Conservation (phyloP, 2,113 vertebrate genomes). For the Cervus canadensis region DNA sequence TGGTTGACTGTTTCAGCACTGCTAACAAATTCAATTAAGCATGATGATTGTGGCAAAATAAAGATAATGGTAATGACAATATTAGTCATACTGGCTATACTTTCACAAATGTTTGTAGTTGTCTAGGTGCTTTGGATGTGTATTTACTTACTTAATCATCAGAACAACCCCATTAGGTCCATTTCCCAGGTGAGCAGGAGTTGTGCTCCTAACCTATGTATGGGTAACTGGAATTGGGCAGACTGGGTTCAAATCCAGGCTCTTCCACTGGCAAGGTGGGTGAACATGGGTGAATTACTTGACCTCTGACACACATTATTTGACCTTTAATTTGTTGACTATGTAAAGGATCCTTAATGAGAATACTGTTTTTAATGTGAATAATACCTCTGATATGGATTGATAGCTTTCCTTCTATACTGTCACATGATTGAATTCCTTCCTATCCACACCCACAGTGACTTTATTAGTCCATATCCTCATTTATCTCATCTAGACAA, state of each 20-base stretch:
- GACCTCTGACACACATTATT: background rate
- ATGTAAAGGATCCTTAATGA: background rate
- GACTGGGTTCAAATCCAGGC: background rate
- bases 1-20: background rate
- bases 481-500: background rate
- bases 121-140: background rate
- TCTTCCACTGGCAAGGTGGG: background rate
- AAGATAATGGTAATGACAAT: background rate
- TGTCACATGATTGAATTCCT: background rate
- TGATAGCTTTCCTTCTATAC: background rate
- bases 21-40: background rate
- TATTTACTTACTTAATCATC: background rate
- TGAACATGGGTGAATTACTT: background rate
- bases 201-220: background rate
- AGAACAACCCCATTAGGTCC: background rate
- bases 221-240: background rate
- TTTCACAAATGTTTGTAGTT: background rate
- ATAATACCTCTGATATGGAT: background rate
- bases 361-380: background rate
- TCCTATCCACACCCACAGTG: background rate
- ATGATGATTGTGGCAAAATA: background rate
- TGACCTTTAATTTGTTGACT: background rate
- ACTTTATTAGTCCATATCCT: background rate
- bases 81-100: background rate
- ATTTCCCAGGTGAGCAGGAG: background rate